Base-by-base conservation (phyloP, 1,140 invertebrate species). In the Drosophila truncata region DNA sequence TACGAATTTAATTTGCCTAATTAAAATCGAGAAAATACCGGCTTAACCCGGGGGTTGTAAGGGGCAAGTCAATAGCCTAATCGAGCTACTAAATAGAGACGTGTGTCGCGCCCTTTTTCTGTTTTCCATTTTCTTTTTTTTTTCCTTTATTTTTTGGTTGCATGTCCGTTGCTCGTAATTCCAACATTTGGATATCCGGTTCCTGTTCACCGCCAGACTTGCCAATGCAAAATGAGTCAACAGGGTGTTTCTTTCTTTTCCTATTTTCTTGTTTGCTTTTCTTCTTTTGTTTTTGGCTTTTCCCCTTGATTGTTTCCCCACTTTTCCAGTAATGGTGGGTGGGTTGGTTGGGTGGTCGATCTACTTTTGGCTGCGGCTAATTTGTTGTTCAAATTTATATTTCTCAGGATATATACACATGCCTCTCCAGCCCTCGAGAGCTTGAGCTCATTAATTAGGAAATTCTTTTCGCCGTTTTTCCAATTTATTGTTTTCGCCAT, bases 311-410 rank as follows among this genome's bases (percentile, higher is more conserved):
- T 47, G 7, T 47, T 47, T 16, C 9, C 23, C 18, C 41, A 44
- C 41, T 33, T 14, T 20, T 54, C 47, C 31, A 37, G 55, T 8
- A 0, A 6, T 23, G 2, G 8, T 14, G 20, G 37, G 8, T 14
- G 20, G 37, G 37, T 25, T 44, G 65, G 62, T 50, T 25, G 62
- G 65, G 62, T 50, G 41, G 42, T 39, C 65, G 76, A 29, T 59
- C 63, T 42, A 69, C 64, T 50, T 58, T 64, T 16, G 47, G 4
- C 54, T 35, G 6, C 10, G 37, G 42, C 62, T 66, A 88, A 87
- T 87, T 87, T 88, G 84, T 71, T 88, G 75, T 82, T 77, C 80
- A 87, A 86, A 86, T 82, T 78, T 78, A 77, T 76, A 76, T 76
- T 65, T 65, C 35, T 66, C 42, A 13, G 63, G 27, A 66, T 49